These are phyloP conservation scores for Maconellicoccus hirsutus DNA, from an alignment of 1,140 invertebrate species.

Conservation along the genomic window DNA sequence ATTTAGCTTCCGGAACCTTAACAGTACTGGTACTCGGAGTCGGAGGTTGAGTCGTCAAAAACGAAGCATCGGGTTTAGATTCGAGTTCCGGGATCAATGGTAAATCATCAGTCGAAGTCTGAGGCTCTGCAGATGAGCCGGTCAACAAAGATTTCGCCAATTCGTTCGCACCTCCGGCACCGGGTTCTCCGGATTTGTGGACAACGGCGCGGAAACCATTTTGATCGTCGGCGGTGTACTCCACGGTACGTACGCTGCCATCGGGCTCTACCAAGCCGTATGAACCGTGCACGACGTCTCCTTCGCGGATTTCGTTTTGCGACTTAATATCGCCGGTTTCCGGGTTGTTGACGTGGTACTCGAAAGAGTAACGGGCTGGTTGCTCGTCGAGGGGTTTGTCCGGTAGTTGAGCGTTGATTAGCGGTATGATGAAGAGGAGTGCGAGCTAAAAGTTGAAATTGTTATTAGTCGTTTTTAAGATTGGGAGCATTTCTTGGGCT, in stretches of 20 bases:
- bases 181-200: slow-evolving; percentile 26
- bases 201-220: slow-evolving; percentile 38
- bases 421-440: not conserved
- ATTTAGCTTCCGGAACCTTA: not conserved
- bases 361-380: slow-evolving; percentile 39
- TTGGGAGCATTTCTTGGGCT: too few species aligned
- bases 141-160: not conserved
- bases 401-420: not conserved
- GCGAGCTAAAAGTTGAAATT: too few species aligned
- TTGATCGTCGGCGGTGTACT: slow-evolving; percentile 37
- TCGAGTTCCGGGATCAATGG: not conserved
- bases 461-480: too few species aligned
- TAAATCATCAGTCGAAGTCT: not conserved
- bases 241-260: slow-evolving; percentile 37
- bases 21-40: not conserved
- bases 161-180: not conserved
- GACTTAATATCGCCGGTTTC: slow-evolving; percentile 28
- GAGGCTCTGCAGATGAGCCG: not conserved
- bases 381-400: not conserved
- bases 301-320: slow-evolving; percentile 27
- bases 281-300: slow-evolving; percentile 37
- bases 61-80: not conserved
- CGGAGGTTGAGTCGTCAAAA: too few species aligned
- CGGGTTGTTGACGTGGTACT: slow-evolving; percentile 27
- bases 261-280: slow-evolving; percentile 38